Conservation (phyloP, 2,113 vertebrate genomes). For the Arothron firmamentum region DNA sequence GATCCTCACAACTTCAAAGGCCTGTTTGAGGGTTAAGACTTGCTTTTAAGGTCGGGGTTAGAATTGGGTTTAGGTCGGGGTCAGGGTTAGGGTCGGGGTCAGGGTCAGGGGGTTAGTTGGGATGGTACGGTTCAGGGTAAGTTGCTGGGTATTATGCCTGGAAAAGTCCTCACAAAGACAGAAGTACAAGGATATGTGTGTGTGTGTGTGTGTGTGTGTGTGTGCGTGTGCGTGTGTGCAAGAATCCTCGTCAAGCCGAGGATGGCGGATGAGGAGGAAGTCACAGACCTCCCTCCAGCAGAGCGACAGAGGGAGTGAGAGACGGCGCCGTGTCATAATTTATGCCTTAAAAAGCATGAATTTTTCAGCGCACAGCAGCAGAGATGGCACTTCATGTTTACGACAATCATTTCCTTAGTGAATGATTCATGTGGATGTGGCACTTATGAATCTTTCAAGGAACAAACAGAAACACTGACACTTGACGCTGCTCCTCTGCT, state of each 20-base stretch:
- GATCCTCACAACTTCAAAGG: no score
- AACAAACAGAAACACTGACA: conserved; percentile 66
- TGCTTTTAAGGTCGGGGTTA: no score
- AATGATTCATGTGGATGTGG: conserved; percentile 72
- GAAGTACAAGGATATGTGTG: no score
- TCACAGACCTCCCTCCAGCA: conserved; percentile 19
- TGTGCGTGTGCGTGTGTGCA: not conserved
- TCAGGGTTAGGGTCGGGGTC: no score
- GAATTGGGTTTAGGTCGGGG: no score
- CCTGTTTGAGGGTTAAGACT: no score
- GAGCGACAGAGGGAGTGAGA: conserved; percentile 28
- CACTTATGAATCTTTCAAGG: conserved; percentile 71
- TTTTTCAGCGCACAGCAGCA: conserved; percentile 71
- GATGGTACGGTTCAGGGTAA: no score
- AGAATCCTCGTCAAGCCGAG: conserved; percentile 25
- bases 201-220: not conserved
- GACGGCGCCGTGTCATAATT: conserved; percentile 67
- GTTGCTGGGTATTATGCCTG: no score
- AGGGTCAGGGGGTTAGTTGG: no score
- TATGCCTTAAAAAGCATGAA: conserved; percentile 74
- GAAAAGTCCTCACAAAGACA: no score
- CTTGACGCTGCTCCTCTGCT: conserved; percentile 22
- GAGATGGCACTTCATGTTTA: conserved; percentile 72
- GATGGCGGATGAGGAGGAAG: conserved; percentile 34
- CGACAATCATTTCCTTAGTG: conserved; percentile 73